Evolutionary conservation across 2,888 invertebrate species (phyloP).

Genomic region (Hoplodrina blanda): DNA sequence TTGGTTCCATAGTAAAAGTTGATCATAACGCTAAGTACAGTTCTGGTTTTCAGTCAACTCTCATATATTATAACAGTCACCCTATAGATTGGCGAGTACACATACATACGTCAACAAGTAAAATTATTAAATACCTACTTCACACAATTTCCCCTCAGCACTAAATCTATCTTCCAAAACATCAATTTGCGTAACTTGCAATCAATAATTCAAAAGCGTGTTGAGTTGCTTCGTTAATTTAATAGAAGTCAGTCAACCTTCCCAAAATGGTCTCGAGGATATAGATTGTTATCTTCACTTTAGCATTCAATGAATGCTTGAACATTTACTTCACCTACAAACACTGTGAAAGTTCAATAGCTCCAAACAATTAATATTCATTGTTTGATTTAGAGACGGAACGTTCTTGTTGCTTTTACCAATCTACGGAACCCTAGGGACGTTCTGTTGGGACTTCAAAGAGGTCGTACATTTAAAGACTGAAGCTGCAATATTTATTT

Average conservation of each 20-base stretch:
- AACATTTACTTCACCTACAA: constrained; percentile 63
- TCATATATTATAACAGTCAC: too few relatives aligned
- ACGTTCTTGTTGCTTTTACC: constrained; percentile 63
- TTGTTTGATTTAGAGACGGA: constrained; percentile 65
- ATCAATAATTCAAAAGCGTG: constrained; percentile 60
- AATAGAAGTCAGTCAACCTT: constrained; percentile 59
- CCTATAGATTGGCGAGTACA: too few relatives aligned
- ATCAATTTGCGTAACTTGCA: constrained; percentile 37
- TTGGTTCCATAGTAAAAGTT: too few relatives aligned
- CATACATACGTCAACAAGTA: background rate
- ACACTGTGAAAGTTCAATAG: constrained; percentile 70
- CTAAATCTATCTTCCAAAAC: constrained; percentile 26
- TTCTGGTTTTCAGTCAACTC: too few relatives aligned
- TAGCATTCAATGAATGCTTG: constrained; percentile 73
- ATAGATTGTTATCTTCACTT: constrained; percentile 73
- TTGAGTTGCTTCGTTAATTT: constrained; percentile 57
- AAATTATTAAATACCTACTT: constrained; percentile 10
- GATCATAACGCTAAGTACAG: too few relatives aligned
- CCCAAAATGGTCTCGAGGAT: constrained; percentile 51
- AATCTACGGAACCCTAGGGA: constrained; percentile 57
- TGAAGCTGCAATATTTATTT: constrained; percentile 13
- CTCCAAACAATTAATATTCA: constrained; percentile 71
- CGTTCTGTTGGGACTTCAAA: constrained; percentile 20
- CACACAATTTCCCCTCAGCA: constrained; percentile 15
- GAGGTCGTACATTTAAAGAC: constrained; percentile 13